Evolutionary conservation across 2,888 invertebrate species (phyloP), one percentile per base, ranked within the genome.

Genomic region (Coremacera marginata): DNA sequence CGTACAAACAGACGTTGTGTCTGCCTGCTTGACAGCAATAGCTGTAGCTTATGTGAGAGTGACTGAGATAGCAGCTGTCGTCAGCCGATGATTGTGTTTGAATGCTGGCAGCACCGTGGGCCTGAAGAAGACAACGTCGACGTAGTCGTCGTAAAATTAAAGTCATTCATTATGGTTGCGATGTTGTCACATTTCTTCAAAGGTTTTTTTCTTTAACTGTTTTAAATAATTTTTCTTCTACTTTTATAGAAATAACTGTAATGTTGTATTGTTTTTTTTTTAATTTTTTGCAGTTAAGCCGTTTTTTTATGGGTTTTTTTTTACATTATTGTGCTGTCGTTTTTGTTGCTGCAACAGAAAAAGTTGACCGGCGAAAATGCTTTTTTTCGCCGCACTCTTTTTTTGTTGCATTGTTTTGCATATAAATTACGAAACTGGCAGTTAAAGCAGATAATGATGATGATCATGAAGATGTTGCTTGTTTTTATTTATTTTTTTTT

Each of bases 91-190:
- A 44, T 44, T 44, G 44, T 44, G 44, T 3, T 44, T 44, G 44
- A 11, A 44, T 44, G 11, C 37, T 8, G 8, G 37, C 37, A 37
- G 31, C 37, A 7, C 5, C 3, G 5, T 7, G 37, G 1, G 67
- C 67, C 11, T 16, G 25, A 11, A 63, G 63, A 19, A 44, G 67
- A 37, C 67, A 49, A 37, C 49, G 62, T 44, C n/a, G 62, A 22
- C 63, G 34, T n/a, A 25, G 49, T n/a, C 57, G 75, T 72, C 57
- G 78, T 72, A 80, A 77, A 75, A 76, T 80, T 80, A 71, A 80
- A 80, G 78, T 76, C 78, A 78, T 80, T 81, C 79, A 80, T 80
- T 78, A 78, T 80, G 67, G 49, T 63, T 62, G 77, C 81, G 74
- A 75, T 63, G 80, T 80, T 81, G 81, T 71, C 79, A 81, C 77